These are phyloP conservation scores for Sebastolobus alascanus DNA, from an alignment of 2,797 vertebrate species.

Conservation along the genomic window DNA sequence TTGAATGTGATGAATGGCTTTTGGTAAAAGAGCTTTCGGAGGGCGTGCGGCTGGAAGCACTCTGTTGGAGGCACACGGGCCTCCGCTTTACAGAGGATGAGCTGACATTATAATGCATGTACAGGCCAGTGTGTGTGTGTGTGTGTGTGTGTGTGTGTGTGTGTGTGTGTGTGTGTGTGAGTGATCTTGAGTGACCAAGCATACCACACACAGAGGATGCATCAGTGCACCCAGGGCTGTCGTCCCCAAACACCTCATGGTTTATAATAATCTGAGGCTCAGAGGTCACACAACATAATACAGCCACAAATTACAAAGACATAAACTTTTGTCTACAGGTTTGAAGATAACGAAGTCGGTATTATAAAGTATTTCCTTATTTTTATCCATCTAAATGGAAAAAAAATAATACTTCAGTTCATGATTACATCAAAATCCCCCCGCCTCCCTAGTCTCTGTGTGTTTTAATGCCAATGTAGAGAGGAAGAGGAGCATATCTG, in stretches of 20 bases:
- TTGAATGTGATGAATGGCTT: slow-evolving; percentile 76
- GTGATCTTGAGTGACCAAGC: slow-evolving; percentile 52
- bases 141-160: slow-evolving; percentile 37
- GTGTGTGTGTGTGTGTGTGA: slow-evolving; percentile 30
- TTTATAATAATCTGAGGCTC: slow-evolving; percentile 41
- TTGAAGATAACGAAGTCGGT: slow-evolving; percentile 13
- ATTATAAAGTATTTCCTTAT: slow-evolving; percentile 12
- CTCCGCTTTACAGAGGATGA: slow-evolving; percentile 74
- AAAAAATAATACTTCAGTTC: slow-evolving; percentile 51
- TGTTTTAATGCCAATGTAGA: slow-evolving; percentile 54
- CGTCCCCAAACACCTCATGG: slow-evolving; percentile 34
- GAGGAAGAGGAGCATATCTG: slow-evolving; percentile 66
- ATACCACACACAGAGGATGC: slow-evolving; percentile 55
- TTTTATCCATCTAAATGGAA: slow-evolving; percentile 40
- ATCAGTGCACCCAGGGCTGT: slow-evolving; percentile 24
- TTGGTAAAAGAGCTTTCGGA: slow-evolving; percentile 61
- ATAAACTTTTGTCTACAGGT: slow-evolving; percentile 30
- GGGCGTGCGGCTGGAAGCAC: slow-evolving; percentile 51
- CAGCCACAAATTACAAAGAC: slow-evolving; percentile 35
- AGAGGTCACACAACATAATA: slow-evolving; percentile 28
- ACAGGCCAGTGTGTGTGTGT: slow-evolving; percentile 62
- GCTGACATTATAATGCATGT: slow-evolving; percentile 84
- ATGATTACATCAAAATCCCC: slow-evolving; percentile 37
- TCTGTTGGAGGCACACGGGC: slow-evolving; percentile 67
- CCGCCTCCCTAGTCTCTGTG: slow-evolving; percentile 35